These are phyloP conservation scores for Linyphia triangularis DNA, from an alignment of 2,888 invertebrate species.

Conservation along the genomic window DNA sequence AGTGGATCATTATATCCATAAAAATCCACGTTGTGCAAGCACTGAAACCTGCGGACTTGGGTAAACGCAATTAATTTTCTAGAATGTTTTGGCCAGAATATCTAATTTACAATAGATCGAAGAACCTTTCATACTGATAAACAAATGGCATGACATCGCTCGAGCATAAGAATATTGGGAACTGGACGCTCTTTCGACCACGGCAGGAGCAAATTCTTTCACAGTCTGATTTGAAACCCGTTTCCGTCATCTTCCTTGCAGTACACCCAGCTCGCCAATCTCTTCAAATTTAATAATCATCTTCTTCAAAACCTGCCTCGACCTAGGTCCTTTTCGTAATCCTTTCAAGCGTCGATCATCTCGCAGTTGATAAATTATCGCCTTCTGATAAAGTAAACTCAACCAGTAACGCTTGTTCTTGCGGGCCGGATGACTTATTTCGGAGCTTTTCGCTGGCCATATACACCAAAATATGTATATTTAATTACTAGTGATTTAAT, in stretches of 20 bases:
- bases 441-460: no score
- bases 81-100: background rate
- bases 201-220: background rate
- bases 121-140: background rate
- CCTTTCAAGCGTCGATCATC: background rate
- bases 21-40: background rate
- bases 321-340: background rate
- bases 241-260: no score
- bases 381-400: no score
- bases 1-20: background rate
- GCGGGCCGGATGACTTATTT: no score
- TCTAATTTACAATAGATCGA: background rate
- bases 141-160: background rate
- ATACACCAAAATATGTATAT: no score
- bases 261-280: background rate
- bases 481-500: no score
- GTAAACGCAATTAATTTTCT: background rate
- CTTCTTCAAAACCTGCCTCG: no score
- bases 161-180: background rate
- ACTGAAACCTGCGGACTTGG: background rate
- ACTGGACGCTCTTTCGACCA: background rate
- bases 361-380: no score
- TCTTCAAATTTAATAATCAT: slow-evolving; percentile 7
- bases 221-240: slow-evolving; percentile 5
- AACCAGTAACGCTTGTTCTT: no score